Conservation (phyloP, 2,113 vertebrate species). For the Takifugu flavidus region DNA sequence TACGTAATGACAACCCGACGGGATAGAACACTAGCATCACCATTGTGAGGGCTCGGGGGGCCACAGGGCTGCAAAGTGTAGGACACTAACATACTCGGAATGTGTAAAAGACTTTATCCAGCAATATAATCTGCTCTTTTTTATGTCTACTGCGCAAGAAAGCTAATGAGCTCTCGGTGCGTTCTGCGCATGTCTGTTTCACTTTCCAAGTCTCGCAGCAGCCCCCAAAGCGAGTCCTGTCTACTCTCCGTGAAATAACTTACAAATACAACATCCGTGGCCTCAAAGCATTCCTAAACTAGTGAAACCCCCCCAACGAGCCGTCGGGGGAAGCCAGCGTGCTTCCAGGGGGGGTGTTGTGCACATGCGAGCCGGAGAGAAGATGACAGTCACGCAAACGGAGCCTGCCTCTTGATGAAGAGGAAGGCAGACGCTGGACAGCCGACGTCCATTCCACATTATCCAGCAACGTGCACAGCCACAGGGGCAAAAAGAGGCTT, state of each 20-base stretch:
- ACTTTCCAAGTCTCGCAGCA: slow-evolving; percentile 55
- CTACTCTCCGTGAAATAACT: slow-evolving; percentile 40
- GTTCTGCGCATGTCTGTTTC: slow-evolving; percentile 68
- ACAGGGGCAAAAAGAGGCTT: slow-evolving; percentile 7
- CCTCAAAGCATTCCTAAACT: slow-evolving; percentile 13
- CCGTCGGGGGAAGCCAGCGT: neutral
- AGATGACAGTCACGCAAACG: slow-evolving; percentile 36
- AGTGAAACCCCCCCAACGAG: neutral
- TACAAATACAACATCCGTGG: slow-evolving; percentile 4
- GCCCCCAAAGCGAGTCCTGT: slow-evolving; percentile 26
- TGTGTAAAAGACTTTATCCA: neutral
- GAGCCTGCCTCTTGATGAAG: slow-evolving; percentile 55
- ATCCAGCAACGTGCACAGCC: slow-evolving; percentile 40
- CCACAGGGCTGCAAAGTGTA: slow-evolving; percentile 11
- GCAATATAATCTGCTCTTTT: neutral
- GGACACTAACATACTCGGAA: neutral
- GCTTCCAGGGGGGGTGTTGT: neutral
- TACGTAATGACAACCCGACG: too few relatives aligned
- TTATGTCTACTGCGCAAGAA: neutral
- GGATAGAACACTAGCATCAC: too few relatives aligned
- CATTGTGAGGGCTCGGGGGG: too few relatives aligned
- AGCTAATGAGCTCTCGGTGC: slow-evolving; percentile 14
- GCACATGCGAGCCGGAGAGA: neutral
- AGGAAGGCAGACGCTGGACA: slow-evolving; percentile 59
- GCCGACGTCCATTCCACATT: slow-evolving; percentile 67